Evolutionary conservation across 2,888 invertebrate species (phyloP).

Genomic region (Entomobrya proxima): DNA sequence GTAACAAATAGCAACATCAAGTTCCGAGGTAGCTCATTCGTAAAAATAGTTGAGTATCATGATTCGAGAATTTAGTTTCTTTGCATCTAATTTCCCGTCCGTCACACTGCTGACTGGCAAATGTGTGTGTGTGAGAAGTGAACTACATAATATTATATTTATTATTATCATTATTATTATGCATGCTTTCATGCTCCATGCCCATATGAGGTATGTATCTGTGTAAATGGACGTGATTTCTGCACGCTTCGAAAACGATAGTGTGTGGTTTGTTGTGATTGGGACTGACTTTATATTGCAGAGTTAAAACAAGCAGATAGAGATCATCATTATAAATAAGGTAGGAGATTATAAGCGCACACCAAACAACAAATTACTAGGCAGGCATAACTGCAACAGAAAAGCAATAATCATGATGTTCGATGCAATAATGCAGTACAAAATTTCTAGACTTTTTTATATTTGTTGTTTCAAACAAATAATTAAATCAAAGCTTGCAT

Average conservation of each 20-base stretch:
- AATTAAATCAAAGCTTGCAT: too few relatives aligned
- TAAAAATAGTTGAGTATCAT: conserved; percentile 32
- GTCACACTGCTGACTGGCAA: conserved; percentile 32
- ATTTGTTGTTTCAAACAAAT: too few relatives aligned
- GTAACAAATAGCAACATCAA: neutral
- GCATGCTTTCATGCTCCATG: conserved; percentile 52
- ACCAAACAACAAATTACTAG: too few relatives aligned
- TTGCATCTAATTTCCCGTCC: neutral
- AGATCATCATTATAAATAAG: conserved; percentile 30
- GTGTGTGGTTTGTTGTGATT: neutral
- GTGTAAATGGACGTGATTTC: conserved; percentile 34
- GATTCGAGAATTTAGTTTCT: conserved; percentile 10
- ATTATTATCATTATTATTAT: conserved; percentile 1
- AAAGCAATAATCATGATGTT: too few relatives aligned
- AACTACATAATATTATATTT: conserved; percentile 25
- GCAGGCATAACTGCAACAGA: too few relatives aligned
- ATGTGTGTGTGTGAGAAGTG: neutral
- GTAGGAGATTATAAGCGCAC: too few relatives aligned
- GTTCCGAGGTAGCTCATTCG: neutral
- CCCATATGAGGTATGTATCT: conserved; percentile 40
- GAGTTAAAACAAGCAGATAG: neutral
- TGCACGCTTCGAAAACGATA: conserved; percentile 48
- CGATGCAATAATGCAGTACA: too few relatives aligned
- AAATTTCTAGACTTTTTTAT: too few relatives aligned
- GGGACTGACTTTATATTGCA: neutral